phyloP scores from a whole-genome alignment of 2,113 vertebrate species.

The Oreochromis tanganicae region DNA sequence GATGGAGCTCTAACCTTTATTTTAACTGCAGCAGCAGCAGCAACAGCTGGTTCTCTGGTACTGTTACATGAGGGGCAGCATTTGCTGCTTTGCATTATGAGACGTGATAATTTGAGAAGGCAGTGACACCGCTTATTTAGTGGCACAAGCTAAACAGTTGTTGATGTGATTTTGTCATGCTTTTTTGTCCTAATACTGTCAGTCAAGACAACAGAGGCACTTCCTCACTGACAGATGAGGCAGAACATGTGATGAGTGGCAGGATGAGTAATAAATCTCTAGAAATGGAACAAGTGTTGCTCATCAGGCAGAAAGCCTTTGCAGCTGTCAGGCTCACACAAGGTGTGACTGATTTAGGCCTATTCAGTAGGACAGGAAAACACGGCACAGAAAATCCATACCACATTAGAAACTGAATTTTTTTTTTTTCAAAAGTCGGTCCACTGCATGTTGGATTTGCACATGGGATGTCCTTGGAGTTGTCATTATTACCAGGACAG shows the following conservation, averaged over 20 bases:
- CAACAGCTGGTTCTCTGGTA: constrained; percentile 33
- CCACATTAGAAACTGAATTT: neutral
- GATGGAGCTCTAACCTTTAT: constrained; percentile 41
- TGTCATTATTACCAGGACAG: neutral
- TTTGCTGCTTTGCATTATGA: neutral
- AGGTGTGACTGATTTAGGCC: neutral
- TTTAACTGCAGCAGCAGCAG: constrained; percentile 9
- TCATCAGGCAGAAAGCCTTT: neutral
- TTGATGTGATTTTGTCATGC: constrained; percentile 1
- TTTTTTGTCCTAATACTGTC: constrained; percentile 7
- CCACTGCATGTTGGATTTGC: neutral
- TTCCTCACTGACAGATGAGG: neutral
- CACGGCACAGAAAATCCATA: constrained; percentile 4
- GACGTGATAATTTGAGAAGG: constrained; percentile 1
- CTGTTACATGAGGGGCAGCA: neutral
- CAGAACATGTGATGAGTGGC: constrained; percentile 28
- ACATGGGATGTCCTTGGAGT: constrained; percentile 1
- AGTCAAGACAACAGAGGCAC: neutral
- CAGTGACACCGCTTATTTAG: constrained; percentile 6
- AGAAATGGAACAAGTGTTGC: constrained; percentile 30
- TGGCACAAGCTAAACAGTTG: neutral
- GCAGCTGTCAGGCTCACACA: neutral
- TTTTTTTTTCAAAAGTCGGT: neutral
- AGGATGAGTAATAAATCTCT: constrained; percentile 13
- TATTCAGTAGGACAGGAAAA: neutral